Conservation (phyloP, 1,140 invertebrate species). For the Neodiprion pinetum region DNA sequence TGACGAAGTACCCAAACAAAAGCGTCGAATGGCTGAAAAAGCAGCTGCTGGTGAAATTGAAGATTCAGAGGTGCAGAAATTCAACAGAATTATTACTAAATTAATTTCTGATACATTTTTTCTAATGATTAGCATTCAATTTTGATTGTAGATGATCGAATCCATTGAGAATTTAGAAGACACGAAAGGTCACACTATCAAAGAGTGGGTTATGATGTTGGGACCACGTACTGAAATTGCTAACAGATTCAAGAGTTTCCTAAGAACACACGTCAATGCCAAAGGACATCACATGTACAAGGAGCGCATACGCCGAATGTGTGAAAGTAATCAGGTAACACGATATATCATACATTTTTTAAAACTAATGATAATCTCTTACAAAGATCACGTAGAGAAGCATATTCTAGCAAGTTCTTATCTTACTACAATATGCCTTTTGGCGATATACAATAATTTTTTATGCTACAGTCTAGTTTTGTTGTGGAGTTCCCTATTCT, state of each 20-base stretch:
- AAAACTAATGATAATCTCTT: not conserved
- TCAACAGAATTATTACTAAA: slow-evolving; percentile 20
- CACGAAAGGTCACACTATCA: slow-evolving; percentile 87
- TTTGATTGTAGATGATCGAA: slow-evolving; percentile 78
- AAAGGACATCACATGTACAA: slow-evolving; percentile 91
- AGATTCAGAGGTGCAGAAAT: slow-evolving; percentile 70
- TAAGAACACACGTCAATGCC: slow-evolving; percentile 87
- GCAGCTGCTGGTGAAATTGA: slow-evolving; percentile 81
- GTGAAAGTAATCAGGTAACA: slow-evolving; percentile 79
- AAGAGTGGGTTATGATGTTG: slow-evolving; percentile 96
- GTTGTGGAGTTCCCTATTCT: slow-evolving; percentile 93
- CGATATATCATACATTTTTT: not conserved
- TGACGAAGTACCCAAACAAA: slow-evolving; percentile 71
- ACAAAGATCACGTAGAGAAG: too few relatives aligned
- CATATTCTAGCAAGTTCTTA: not conserved
- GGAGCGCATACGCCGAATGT: slow-evolving; percentile 94
- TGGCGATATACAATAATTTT: slow-evolving; percentile 24
- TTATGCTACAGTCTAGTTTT: slow-evolving; percentile 76
- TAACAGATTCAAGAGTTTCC: slow-evolving; percentile 95
- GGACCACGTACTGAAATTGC: slow-evolving; percentile 96
- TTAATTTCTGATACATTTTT: slow-evolving; percentile 9
- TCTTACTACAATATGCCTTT: slow-evolving; percentile 14
- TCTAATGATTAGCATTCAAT: not conserved
- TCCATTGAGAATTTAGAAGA: slow-evolving; percentile 99
- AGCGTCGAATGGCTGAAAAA: slow-evolving; percentile 83